These are phyloP conservation scores for Hypanus sabinus DNA, from an alignment of 2,113 vertebrate species.

Conservation along the genomic window DNA sequence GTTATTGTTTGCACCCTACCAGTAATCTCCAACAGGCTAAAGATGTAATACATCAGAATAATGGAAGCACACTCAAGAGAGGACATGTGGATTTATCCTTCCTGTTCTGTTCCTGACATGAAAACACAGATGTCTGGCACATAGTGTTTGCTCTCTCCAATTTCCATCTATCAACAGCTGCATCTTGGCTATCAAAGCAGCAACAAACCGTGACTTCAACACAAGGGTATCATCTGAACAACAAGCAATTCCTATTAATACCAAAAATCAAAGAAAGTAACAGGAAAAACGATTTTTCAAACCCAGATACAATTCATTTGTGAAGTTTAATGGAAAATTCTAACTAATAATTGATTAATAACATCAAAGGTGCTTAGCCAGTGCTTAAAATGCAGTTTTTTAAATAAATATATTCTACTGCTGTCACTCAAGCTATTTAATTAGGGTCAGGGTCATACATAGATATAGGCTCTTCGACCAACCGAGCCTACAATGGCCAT, in stretches of 20 bases:
- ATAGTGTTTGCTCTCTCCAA: neutral
- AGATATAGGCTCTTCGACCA: no score
- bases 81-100: slow-evolving; percentile 23
- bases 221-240: neutral
- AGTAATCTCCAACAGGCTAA: neutral
- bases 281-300: neutral
- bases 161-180: neutral
- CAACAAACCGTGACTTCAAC: neutral
- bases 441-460: no score
- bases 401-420: neutral
- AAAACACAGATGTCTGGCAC: neutral
- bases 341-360: neutral
- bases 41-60: neutral
- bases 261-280: neutral
- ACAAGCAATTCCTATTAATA: neutral
- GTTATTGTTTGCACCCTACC: neutral
- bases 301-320: neutral
- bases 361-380: neutral
- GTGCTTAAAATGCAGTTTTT: neutral
- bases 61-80: neutral
- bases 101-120: neutral
- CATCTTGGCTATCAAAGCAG: neutral
- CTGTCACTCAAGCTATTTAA: neutral
- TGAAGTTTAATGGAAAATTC: neutral
- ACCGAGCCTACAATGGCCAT: no score